These are phyloP conservation scores for Anodontia alba DNA, from an alignment of 2,888 invertebrate genomes.

Conservation along the genomic window DNA sequence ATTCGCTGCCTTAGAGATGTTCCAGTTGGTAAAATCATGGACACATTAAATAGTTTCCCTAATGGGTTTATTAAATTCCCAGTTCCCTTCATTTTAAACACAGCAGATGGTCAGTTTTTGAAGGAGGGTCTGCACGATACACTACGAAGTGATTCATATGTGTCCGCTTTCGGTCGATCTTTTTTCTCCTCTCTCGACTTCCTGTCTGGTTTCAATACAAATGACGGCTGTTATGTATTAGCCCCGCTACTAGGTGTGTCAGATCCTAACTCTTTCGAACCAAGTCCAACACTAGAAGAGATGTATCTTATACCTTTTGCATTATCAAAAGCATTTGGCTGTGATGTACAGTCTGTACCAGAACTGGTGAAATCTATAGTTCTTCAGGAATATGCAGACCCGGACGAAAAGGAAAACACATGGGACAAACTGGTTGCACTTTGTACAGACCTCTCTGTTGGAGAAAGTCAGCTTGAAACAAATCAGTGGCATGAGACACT, in stretches of 20 bases:
- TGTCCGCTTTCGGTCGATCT: constrained; percentile 80
- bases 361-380: constrained; percentile 7
- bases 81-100: constrained; percentile 90
- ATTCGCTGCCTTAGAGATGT: constrained; percentile 51
- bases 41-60: constrained; percentile 31
- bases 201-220: constrained; percentile 96
- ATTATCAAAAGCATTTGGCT: constrained; percentile 6
- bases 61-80: constrained; percentile 35
- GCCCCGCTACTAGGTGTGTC: constrained; percentile 89
- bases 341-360: neutral
- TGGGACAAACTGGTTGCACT: constrained; percentile 25
- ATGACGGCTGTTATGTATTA: constrained; percentile 89
- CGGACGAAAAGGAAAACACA: neutral
- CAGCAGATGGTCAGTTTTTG: constrained; percentile 94
- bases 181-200: constrained; percentile 87
- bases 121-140: constrained; percentile 94
- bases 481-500: constrained; percentile 19
- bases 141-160: constrained; percentile 91
- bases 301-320: neutral
- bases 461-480: constrained; percentile 15
- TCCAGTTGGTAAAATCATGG: constrained; percentile 28
- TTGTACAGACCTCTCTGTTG: constrained; percentile 37
- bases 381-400: constrained; percentile 20
- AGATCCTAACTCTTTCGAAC: constrained; percentile 88
- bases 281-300: neutral